Conservation (phyloP, 2,113 vertebrate species). For the Fulica atra region DNA sequence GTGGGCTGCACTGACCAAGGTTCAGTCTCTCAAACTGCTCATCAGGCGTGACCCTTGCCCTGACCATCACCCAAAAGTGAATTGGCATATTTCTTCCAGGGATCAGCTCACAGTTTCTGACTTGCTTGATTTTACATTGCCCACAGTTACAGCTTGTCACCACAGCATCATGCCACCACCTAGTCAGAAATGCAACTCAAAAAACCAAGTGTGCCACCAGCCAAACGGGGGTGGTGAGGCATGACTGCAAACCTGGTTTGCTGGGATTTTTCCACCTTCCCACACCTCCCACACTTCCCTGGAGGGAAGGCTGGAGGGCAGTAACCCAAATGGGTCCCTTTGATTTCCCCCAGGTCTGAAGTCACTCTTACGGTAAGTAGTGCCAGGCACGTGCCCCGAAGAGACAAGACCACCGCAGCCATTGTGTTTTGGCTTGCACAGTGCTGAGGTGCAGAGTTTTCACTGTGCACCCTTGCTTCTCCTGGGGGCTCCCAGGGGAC, state of each 20-base stretch:
- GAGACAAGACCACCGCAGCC: neutral
- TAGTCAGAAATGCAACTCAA: neutral
- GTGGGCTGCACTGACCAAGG: neutral
- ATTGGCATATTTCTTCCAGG: neutral
- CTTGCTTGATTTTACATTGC: neutral
- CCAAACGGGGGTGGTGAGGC: neutral
- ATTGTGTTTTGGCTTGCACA: neutral
- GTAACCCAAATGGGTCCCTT: neutral
- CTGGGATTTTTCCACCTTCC: neutral
- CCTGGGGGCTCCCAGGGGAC: neutral
- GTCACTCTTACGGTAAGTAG: neutral
- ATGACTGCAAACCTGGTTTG: neutral
- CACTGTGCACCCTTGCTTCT: rapidly evolving
- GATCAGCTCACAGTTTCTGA: neutral
- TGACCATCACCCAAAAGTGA: neutral
- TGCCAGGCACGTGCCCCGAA: rapidly evolving
- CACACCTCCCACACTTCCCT: neutral
- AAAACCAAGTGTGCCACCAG: neutral
- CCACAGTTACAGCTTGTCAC: rapidly evolving
- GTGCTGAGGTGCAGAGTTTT: neutral
- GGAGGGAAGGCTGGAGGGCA: neutral
- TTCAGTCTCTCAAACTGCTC: neutral
- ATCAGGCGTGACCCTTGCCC: neutral
- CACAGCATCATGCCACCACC: neutral
- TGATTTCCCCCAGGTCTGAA: neutral